Percentiles rank a stretch among this genome's conserved stretches.
Conservation (phyloP, 1,140 invertebrate genomes). For the Drosophila dunni region DNA sequence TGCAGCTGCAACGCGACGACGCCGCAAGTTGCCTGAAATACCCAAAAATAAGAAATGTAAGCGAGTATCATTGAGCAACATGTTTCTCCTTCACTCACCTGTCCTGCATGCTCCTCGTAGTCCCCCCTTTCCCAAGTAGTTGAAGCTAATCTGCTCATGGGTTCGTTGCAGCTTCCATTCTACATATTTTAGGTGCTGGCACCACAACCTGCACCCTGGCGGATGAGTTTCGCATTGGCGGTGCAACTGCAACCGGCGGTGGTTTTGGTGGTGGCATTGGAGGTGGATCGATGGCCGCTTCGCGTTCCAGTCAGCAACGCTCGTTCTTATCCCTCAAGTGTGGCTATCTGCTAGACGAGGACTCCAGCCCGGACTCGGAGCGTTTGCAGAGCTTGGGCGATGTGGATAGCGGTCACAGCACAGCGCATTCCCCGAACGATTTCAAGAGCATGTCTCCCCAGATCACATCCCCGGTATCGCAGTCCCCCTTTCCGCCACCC, state of each 20-base stretch:
- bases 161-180: conserved; percentile 84
- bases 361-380: conserved; percentile 94
- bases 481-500: conserved; percentile 85
- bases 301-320: conserved; percentile 75
- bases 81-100: background rate
- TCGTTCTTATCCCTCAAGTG: conserved; percentile 91
- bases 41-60: conserved; percentile 94
- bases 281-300: conserved; percentile 19
- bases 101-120: conserved; percentile 8
- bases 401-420: conserved; percentile 94
- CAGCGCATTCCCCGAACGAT: conserved; percentile 94
- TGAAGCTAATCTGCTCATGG: conserved; percentile 65
- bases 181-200: conserved; percentile 80
- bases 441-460: conserved; percentile 93
- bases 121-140: conserved; percentile 42
- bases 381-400: conserved; percentile 90
- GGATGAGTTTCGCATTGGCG: conserved; percentile 87
- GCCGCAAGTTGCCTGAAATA: conserved; percentile 93
- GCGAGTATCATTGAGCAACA: conserved; percentile 15
- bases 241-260: conserved; percentile 43
- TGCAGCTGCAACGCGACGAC: conserved; percentile 85
- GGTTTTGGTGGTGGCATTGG: background rate
- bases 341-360: conserved; percentile 90
- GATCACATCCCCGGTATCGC: conserved; percentile 85
- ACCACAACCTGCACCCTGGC: conserved; percentile 86